Conservation (phyloP, 2,888 invertebrate genomes). For the Drosophila anceps region DNA sequence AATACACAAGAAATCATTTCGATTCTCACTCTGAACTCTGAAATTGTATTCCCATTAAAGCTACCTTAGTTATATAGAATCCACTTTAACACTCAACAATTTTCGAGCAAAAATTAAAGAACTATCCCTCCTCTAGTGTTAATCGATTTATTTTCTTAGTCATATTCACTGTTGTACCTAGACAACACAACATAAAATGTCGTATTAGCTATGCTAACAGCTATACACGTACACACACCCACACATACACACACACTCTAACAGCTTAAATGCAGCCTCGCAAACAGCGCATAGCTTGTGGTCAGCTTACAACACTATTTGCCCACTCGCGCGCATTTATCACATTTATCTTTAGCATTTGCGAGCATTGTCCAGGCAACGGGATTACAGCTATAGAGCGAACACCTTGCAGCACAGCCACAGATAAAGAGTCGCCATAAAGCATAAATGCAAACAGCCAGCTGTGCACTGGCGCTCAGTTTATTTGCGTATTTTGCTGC, state of each 20-base stretch:
- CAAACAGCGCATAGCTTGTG: slow-evolving; percentile 60
- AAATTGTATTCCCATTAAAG: not conserved
- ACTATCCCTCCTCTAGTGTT: not conserved
- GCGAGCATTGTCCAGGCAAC: slow-evolving; percentile 44
- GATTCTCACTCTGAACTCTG: not conserved
- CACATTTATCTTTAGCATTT: slow-evolving; percentile 74
- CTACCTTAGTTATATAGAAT: not conserved
- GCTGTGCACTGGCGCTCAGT: slow-evolving; percentile 62
- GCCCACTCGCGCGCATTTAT: slow-evolving; percentile 71
- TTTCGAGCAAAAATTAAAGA: not conserved
- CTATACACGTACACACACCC: slow-evolving; percentile 5
- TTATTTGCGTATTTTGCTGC: slow-evolving; percentile 71
- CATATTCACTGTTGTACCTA: slow-evolving; percentile 5
- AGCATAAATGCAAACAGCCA: slow-evolving; percentile 73
- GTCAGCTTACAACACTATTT: slow-evolving; percentile 77
- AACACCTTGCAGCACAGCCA: slow-evolving; percentile 57
- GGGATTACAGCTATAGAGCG: not conserved
- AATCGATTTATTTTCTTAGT: slow-evolving; percentile 2
- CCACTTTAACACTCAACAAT: not conserved
- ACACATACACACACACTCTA: not conserved
- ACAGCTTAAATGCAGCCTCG: slow-evolving; percentile 31
- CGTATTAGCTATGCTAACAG: slow-evolving; percentile 50
- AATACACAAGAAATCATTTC: not conserved
- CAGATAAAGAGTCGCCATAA: slow-evolving; percentile 69
- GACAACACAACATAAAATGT: slow-evolving; percentile 31